Base-by-base conservation (phyloP, 1,140 invertebrate genomes). In the Subanguina moxae region DNA sequence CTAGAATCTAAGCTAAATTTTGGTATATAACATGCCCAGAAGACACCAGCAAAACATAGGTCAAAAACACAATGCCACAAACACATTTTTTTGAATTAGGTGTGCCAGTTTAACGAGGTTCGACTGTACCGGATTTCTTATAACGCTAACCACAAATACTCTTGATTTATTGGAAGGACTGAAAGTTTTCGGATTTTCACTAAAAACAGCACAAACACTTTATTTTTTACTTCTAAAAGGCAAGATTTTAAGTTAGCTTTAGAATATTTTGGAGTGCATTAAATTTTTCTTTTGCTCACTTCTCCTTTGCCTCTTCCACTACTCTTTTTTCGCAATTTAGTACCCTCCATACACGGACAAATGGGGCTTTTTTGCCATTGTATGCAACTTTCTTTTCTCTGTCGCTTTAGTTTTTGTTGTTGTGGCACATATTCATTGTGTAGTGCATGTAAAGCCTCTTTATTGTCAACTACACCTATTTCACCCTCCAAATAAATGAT, bases 321-420 rank as follows among this genome's bases (percentile, higher is more conserved):
- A 38, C 32, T 38, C 45, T 56, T 64, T 64, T 7, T 23, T 64
- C 3, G 64, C 65, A 28, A 74, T 80, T 70, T 70, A 80, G 78
- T 80, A 62, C 64, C 79, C 43, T 80, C 78, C 45, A 70, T 80
- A 43, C 80, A 80, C 71, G 80, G 72, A 46, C 76, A 80, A 65
- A 78, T 82, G 78, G 78, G 78, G 58, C 72, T 80, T 66, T 80
- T 80, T 76, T 80, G 78, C 77, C 78, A 80, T 70, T 80, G 78
- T 82, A 76, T 70, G 28, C 30, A 1, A 17, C 9, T 70, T 48
- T 70, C 32, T 38, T 68, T 70, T 67, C 9, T 68, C n/a, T 69
- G 28, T 69, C 62, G 0, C 43, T 67, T 67, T 67, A 38, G 32
- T 38, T 38, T 38, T 38, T 38, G 32, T 38, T 38, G 32, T 38